Conservation (phyloP, 2,888 invertebrate species). For the Blomia tropicalis region DNA sequence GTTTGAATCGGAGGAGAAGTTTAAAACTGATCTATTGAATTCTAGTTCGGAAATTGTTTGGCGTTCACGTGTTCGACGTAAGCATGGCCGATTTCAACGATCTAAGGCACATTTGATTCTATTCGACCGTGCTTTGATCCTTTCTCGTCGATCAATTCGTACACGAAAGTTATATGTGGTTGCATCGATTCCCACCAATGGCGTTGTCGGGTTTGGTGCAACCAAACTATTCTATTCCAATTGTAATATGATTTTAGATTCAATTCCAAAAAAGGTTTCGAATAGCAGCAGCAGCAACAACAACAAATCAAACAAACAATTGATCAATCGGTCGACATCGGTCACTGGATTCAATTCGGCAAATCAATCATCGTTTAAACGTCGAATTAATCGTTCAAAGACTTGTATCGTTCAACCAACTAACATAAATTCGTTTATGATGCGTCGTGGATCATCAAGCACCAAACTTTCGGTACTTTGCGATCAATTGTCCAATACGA, state of each 20-base stretch:
- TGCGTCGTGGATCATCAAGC: neutral
- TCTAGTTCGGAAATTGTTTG: neutral
- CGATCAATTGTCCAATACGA: too few species aligned
- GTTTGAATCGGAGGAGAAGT: neutral
- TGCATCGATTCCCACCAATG: too few species aligned
- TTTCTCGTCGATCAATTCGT: too few species aligned
- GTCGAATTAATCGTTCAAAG: neutral
- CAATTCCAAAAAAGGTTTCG: neutral
- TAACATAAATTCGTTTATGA: neutral
- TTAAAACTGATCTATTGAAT: neutral
- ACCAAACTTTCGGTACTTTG: too few species aligned
- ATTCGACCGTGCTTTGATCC: neutral
- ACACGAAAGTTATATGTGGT: too few species aligned
- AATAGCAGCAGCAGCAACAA: neutral
- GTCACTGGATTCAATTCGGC: too few species aligned
- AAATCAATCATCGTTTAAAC: neutral
- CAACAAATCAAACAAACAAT: neutral
- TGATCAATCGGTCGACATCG: too few species aligned
- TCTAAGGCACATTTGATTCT: neutral
- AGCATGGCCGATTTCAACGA: neutral
- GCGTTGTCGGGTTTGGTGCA: neutral
- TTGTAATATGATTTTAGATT: too few species aligned
- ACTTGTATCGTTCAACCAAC: neutral
- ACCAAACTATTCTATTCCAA: neutral
- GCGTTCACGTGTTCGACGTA: neutral